Conservation (phyloP, 23 tunicate species). For the Halocynthia aurantium region DNA sequence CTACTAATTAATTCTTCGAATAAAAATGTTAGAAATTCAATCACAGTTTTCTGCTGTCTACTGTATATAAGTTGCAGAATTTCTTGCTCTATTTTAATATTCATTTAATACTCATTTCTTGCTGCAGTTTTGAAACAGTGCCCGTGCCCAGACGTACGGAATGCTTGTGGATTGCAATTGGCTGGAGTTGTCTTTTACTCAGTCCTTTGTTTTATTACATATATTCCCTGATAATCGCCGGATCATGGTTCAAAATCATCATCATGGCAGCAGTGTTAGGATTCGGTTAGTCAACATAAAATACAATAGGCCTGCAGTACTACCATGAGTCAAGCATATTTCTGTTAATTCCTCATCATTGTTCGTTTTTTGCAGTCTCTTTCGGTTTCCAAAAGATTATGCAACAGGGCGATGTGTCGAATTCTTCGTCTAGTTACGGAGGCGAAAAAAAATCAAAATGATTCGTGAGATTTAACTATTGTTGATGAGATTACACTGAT, state of each 20-base stretch:
- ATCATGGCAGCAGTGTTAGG: neutral
- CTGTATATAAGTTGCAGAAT: no score
- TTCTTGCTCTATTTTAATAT: no score
- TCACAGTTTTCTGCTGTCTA: no score
- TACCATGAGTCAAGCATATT: no score
- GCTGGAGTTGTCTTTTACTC: constrained; percentile 35
- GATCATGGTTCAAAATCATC: constrained; percentile 1
- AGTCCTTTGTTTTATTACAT: constrained; percentile 38
- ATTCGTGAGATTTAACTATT: no score
- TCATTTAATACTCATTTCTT: no score
- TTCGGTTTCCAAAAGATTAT: constrained; percentile 8
- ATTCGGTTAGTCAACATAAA: neutral
- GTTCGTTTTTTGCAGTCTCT: constrained; percentile 12
- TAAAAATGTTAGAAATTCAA: no score
- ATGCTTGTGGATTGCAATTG: constrained; percentile 37
- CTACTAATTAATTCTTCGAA: no score
- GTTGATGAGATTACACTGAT: no score
- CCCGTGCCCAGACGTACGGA: neutral
- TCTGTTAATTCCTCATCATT: neutral
- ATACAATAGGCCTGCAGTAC: neutral
- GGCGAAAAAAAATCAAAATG: constrained; percentile 1
- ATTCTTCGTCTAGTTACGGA: constrained; percentile 21
- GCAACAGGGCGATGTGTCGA: constrained; percentile 24
- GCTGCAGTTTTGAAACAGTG: no score
- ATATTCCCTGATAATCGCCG: neutral